phyloP scores from a whole-genome alignment of 92 coral and sea anemone genomes.

The Zoanthus sociatus region DNA sequence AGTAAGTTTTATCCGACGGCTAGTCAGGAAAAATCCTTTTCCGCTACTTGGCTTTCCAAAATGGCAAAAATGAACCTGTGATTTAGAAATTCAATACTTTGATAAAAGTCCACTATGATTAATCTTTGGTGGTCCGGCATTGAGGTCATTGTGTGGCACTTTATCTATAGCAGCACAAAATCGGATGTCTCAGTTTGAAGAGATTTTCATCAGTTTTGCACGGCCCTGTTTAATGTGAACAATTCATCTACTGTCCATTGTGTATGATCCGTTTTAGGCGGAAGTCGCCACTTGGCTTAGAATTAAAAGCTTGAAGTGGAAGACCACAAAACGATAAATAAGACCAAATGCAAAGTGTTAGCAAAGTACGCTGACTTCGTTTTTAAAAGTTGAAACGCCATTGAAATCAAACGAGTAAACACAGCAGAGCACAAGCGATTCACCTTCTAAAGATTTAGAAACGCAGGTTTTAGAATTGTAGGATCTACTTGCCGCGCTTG shows the following conservation, averaged over 20 bases:
- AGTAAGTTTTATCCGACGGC: slow-evolving; percentile 32
- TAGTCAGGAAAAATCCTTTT: slow-evolving; percentile 24
- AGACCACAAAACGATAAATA: slow-evolving; percentile 41
- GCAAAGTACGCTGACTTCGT: not conserved
- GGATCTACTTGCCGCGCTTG: not conserved
- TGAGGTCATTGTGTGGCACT: not conserved
- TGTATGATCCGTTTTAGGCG: slow-evolving; percentile 57
- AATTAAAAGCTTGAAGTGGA: slow-evolving; percentile 55
- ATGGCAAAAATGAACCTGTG: slow-evolving; percentile 30
- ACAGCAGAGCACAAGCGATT: slow-evolving; percentile 7
- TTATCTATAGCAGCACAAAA: slow-evolving; percentile 33
- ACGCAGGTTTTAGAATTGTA: not conserved
- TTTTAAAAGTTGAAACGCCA: not conserved
- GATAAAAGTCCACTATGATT: not conserved
- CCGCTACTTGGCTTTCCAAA: slow-evolving; percentile 26
- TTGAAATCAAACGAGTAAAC: not conserved
- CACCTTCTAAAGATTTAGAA: not conserved
- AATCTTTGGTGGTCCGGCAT: not conserved
- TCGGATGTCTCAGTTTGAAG: slow-evolving; percentile 11
- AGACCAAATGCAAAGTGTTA: not conserved
- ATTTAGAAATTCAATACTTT: slow-evolving; percentile 21
- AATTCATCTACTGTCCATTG: slow-evolving; percentile 60
- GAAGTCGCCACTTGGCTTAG: slow-evolving; percentile 72
- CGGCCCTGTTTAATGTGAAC: slow-evolving; percentile 40
- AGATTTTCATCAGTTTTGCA: slow-evolving; percentile 24